Evolutionary conservation across 2,888 invertebrate species (phyloP).

Genomic region (Drosophila mulleri): DNA sequence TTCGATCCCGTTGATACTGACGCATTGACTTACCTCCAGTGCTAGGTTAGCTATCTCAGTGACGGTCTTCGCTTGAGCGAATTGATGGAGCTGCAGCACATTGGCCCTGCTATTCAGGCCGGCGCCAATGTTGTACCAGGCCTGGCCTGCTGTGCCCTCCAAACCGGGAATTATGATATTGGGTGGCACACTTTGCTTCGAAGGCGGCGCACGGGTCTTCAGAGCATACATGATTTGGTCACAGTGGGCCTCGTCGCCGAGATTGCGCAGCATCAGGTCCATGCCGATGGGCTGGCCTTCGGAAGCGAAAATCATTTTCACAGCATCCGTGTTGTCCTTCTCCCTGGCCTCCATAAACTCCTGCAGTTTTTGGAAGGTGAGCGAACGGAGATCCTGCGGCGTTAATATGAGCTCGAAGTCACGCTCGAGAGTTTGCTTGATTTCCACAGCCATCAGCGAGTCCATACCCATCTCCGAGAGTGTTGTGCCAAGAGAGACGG

Average conservation of each 20-base stretch:
- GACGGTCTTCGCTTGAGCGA: slow-evolving; percentile 70
- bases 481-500: slow-evolving; percentile 89
- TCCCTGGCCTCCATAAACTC: slow-evolving; percentile 78
- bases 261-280: slow-evolving; percentile 87
- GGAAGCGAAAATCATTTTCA: slow-evolving; percentile 81
- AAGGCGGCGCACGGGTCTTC: slow-evolving; percentile 82
- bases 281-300: slow-evolving; percentile 85
- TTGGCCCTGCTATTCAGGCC: slow-evolving; percentile 68
- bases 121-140: slow-evolving; percentile 83
- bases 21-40: slow-evolving; percentile 68
- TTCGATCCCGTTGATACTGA: fast-evolving
- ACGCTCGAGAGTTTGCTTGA: slow-evolving; percentile 95
- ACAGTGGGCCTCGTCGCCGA: slow-evolving; percentile 87
- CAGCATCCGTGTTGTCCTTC: slow-evolving; percentile 72
- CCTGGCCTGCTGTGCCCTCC: slow-evolving; percentile 87
- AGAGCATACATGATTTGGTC: slow-evolving; percentile 87
- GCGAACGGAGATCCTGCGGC: slow-evolving; percentile 92
- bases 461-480: slow-evolving; percentile 98
- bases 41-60: slow-evolving; percentile 73
- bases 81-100: slow-evolving; percentile 81
- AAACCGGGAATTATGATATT: slow-evolving; percentile 88
- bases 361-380: slow-evolving; percentile 88
- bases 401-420: slow-evolving; percentile 95
- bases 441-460: slow-evolving; percentile 98
- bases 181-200: slow-evolving; percentile 68